Conservation (phyloP, 2,113 vertebrate genomes). For the Lonchura striata region DNA sequence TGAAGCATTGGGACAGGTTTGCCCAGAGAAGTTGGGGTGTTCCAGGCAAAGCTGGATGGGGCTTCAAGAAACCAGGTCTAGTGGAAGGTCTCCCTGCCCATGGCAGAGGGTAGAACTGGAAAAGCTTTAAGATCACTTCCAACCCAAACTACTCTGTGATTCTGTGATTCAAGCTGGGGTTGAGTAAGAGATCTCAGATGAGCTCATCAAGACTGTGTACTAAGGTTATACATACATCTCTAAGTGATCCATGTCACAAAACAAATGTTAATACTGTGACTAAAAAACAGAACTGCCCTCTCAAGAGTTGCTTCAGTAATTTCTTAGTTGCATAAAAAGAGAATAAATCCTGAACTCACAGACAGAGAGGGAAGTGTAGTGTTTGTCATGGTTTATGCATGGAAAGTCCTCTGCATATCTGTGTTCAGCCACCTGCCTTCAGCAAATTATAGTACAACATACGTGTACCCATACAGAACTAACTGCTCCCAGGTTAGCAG, state of each 20-base stretch:
- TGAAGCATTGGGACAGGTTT: background rate
- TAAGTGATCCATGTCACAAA: background rate
- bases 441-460: background rate
- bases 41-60: background rate
- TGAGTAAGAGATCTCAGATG: fast-evolving
- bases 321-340: background rate
- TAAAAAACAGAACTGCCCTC: background rate
- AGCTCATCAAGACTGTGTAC: background rate
- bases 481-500: background rate
- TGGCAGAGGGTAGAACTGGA: background rate
- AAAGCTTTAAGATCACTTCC: background rate
- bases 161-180: background rate
- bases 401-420: background rate
- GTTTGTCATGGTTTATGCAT: background rate
- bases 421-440: background rate
- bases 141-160: background rate
- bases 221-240: background rate
- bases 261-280: background rate
- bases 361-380: background rate
- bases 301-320: background rate
- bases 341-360: background rate
- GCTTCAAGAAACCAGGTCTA: no score
- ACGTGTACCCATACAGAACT: background rate
- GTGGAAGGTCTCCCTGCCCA: background rate
- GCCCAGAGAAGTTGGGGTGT: background rate